These are phyloP conservation scores for Vannuccia rotundouncinata DNA, from an alignment of 2,888 invertebrate species.

Conservation along the genomic window DNA sequence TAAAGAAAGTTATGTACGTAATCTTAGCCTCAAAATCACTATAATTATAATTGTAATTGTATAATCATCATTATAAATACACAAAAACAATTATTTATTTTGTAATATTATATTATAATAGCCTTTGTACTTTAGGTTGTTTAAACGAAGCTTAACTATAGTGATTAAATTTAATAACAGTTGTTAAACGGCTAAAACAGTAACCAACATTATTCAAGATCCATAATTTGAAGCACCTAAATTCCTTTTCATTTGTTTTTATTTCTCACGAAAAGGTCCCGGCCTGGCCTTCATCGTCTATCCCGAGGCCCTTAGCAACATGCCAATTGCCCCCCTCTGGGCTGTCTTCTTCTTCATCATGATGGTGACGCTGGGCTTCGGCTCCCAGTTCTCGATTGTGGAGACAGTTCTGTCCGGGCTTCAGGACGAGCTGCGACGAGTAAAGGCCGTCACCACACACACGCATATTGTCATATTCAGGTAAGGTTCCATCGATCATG, in stretches of 20 bases:
- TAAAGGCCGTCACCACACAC: neutral
- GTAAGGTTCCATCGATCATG: neutral
- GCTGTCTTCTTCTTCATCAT: slow-evolving; percentile 55
- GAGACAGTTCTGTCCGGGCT: slow-evolving; percentile 55
- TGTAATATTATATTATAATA: no score
- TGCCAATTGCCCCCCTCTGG: slow-evolving; percentile 55
- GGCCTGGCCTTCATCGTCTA: slow-evolving; percentile 56
- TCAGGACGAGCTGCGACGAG: slow-evolving; percentile 49
- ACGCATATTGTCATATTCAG: slow-evolving; percentile 27
- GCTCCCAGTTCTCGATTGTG: slow-evolving; percentile 56
- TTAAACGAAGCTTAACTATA: no score
- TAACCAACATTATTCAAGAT: neutral
- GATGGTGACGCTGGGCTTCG: slow-evolving; percentile 56
- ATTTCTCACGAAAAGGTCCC: slow-evolving; percentile 47
- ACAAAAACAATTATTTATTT: no score
- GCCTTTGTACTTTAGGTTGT: no score
- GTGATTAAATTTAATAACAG: no score
- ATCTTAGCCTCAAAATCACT: no score
- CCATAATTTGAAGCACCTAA: neutral
- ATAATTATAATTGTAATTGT: no score
- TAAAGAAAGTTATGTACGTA: no score
- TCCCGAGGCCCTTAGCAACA: slow-evolving; percentile 53
- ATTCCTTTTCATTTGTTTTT: neutral
- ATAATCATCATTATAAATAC: no score
- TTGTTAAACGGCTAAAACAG: neutral